Evolutionary conservation across 2,797 vertebrate species (phyloP).

Genomic region (Syndactyla subalaris): DNA sequence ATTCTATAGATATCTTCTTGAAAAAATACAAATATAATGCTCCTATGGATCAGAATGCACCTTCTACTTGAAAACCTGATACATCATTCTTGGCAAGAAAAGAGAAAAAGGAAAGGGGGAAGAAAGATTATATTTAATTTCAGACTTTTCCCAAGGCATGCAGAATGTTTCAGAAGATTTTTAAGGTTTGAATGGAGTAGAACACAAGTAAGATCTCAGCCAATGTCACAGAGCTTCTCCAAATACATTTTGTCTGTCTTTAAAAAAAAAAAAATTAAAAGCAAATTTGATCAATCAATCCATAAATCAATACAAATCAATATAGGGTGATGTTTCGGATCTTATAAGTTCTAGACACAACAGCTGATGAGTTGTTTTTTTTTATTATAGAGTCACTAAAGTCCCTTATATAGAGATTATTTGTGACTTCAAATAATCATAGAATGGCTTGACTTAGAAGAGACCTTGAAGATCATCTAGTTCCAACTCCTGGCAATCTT

Average conservation of each 20-base stretch:
- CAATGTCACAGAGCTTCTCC: neutral
- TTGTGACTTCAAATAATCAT: neutral
- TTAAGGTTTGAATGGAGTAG: neutral
- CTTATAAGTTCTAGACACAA: neutral
- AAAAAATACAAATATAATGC: neutral
- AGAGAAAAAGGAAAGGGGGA: neutral
- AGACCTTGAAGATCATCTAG: neutral
- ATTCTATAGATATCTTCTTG: neutral
- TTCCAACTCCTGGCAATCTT: neutral
- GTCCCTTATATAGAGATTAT: neutral
- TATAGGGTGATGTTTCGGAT: neutral
- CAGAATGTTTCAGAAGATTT: neutral
- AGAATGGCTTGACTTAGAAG: neutral
- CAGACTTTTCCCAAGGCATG: neutral
- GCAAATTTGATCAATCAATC: neutral
- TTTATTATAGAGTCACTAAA: neutral
- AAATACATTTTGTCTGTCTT: neutral
- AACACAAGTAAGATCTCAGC: neutral
- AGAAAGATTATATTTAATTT: neutral
- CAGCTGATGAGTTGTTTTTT: neutral
- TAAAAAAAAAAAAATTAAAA: neutral
- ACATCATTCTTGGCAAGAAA: neutral
- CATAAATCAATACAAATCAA: neutral
- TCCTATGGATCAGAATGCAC: neutral
- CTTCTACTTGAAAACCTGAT: neutral